Percentiles rank a stretch among this genome's conserved stretches.
These are phyloP conservation scores for Machaerirhynchus nigripectus DNA, from an alignment of 2,113 vertebrate species.

Conservation along the genomic window DNA sequence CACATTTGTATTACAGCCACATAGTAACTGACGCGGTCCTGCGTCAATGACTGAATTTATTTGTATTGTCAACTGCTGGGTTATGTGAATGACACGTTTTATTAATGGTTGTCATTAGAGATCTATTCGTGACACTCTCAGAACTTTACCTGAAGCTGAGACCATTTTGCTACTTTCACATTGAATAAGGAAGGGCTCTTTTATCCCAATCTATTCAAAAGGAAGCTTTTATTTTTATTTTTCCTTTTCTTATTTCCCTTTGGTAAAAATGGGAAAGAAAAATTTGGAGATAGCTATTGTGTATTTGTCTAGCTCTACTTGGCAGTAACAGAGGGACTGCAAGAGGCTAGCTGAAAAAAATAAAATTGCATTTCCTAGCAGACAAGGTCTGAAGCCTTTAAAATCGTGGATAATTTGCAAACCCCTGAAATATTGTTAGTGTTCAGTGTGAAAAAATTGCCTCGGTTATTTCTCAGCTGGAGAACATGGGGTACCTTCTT, in stretches of 20 bases:
- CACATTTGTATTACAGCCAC: not conserved
- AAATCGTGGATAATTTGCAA: not conserved
- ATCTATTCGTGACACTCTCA: not conserved
- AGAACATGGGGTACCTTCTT: not conserved
- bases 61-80: not conserved
- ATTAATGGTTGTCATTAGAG: not conserved
- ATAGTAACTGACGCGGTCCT: not conserved
- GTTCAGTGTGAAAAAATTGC: not conserved
- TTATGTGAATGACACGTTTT: not conserved
- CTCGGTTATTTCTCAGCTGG: not conserved
- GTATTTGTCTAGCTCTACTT: not conserved
- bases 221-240: not conserved
- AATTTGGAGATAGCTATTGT: not conserved
- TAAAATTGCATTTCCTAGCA: conserved; percentile 14
- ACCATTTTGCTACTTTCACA: not conserved
- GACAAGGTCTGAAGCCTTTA: not conserved
- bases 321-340: not conserved
- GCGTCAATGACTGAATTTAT: not conserved
- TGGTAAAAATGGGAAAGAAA: not conserved
- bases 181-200: not conserved
- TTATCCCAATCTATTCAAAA: not conserved
- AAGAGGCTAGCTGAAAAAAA: not conserved
- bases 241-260: not conserved
- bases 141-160: conserved; percentile 1
- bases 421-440: not conserved